Percentiles rank a stretch among this genome's conserved stretches.
Evolutionary conservation across 2,888 invertebrate species (phyloP).

Genomic region (Steinernema scapterisci): DNA sequence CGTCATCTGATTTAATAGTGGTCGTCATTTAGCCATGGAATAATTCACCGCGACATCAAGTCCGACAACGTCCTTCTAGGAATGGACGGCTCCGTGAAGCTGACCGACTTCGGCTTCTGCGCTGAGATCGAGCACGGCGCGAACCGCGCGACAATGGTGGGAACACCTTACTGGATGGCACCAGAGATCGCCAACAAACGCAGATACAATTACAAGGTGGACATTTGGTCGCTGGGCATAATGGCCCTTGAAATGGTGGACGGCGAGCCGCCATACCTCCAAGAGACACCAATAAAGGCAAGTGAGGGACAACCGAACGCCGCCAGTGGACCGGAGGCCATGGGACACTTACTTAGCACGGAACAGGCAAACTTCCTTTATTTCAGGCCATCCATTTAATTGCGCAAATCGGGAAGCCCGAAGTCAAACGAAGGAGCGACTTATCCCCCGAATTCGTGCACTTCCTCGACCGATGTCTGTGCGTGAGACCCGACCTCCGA

Average conservation of each 20-base stretch:
- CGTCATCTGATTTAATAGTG: not conserved
- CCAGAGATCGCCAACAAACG: constrained; percentile 73
- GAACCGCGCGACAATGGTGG: constrained; percentile 74
- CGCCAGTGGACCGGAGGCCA: no score
- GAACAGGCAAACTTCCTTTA: not conserved
- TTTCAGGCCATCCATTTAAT: constrained; percentile 82
- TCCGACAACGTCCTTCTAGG: constrained; percentile 94
- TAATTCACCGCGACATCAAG: constrained; percentile 91
- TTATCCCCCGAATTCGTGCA: constrained; percentile 75
- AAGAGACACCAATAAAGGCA: constrained; percentile 79
- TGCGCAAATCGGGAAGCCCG: constrained; percentile 90
- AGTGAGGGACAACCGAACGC: not conserved
- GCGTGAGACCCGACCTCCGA: constrained; percentile 70
- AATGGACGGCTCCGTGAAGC: constrained; percentile 73
- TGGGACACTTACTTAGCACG: not conserved
- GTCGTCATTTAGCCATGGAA: constrained; percentile 72
- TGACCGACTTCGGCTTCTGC: constrained; percentile 91
- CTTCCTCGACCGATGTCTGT: constrained; percentile 81
- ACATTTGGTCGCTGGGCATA: constrained; percentile 87
- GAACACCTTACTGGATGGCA: constrained; percentile 78
- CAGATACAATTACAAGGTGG: constrained; percentile 72
- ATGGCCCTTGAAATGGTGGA: constrained; percentile 98
- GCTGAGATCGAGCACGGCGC: constrained; percentile 88
- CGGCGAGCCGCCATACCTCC: constrained; percentile 89
- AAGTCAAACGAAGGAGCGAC: constrained; percentile 81